phyloP scores from a whole-genome alignment of 2,113 vertebrate genomes.

The Setophaga petechia region DNA sequence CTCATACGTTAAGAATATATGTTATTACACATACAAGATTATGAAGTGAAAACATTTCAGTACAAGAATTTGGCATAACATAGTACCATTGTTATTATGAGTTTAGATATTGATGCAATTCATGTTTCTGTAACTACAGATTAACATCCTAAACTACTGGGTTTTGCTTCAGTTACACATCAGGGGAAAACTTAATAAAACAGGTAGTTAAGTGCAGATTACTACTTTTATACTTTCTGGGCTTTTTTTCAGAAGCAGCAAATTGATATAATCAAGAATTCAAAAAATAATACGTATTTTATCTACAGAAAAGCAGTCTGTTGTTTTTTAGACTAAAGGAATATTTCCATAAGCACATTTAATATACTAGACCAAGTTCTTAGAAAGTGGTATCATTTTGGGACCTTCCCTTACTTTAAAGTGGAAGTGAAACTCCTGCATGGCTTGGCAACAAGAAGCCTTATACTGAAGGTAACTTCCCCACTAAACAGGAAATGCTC shows the following conservation, averaged over 20 bases:
- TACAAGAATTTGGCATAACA: not conserved
- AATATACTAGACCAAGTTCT: not conserved
- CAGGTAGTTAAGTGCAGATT: not conserved
- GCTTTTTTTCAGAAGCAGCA: not conserved
- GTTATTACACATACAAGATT: not conserved
- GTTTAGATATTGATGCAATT: not conserved
- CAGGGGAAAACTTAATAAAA: not conserved
- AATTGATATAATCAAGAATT: not conserved
- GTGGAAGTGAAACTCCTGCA: not conserved
- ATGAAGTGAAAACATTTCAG: not conserved
- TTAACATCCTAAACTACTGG: not conserved
- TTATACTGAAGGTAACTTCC: not conserved
- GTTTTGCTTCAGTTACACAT: not conserved
- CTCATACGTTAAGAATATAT: not conserved
- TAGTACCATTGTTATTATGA: accelerated
- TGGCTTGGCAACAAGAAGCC: not conserved
- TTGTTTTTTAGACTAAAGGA: not conserved
- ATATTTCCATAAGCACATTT: not conserved
- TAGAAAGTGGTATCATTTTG: not conserved
- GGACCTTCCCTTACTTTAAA: not conserved
- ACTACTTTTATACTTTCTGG: not conserved
- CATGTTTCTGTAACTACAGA: not conserved
- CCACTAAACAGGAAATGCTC: not conserved
- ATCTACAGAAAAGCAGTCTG: not conserved
- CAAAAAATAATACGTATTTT: not conserved